Percentiles rank a stretch among this genome's conserved stretches.
Conservation (phyloP, 23 tunicate genomes). For the Halocynthia roretzi region DNA sequence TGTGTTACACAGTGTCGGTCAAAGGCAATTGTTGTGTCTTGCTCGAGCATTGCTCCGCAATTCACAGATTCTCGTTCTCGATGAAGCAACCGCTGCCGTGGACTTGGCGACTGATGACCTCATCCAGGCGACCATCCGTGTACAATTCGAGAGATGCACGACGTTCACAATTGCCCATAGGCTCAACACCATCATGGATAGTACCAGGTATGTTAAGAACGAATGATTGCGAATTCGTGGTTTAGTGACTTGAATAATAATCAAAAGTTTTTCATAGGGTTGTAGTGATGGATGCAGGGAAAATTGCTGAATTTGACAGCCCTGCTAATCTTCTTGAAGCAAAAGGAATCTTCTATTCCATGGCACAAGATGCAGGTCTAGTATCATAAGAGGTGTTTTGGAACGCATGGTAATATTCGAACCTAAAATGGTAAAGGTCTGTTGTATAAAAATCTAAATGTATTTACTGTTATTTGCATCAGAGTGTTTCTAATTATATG, state of each 20-base stretch:
- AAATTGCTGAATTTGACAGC: conserved; percentile 28
- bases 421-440: too few species aligned
- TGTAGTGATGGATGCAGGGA: conserved; percentile 18
- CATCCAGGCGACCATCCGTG: conserved; percentile 85
- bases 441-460: too few species aligned
- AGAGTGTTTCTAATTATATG: too few species aligned
- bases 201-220: conserved; percentile 31
- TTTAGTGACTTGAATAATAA: too few species aligned
- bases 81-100: conserved; percentile 94
- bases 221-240: too few species aligned
- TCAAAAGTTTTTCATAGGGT: conserved; percentile 2
- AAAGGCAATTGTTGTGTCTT: conserved; percentile 81
- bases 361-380: conserved; percentile 25
- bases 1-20: conserved; percentile 62
- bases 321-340: conserved; percentile 23
- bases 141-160: conserved; percentile 46
- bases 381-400: neutral
- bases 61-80: conserved; percentile 76
- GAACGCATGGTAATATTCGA: too few species aligned
- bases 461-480: too few species aligned
- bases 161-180: conserved; percentile 87
- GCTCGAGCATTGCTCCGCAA: conserved; percentile 68
- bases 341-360: conserved; percentile 23
- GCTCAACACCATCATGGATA: conserved; percentile 86
- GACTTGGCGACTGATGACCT: conserved; percentile 82